Evolutionary conservation across 2,888 invertebrate genomes (phyloP), one percentile per base, ranked within the genome.

Genomic region (Cephus runcator): DNA sequence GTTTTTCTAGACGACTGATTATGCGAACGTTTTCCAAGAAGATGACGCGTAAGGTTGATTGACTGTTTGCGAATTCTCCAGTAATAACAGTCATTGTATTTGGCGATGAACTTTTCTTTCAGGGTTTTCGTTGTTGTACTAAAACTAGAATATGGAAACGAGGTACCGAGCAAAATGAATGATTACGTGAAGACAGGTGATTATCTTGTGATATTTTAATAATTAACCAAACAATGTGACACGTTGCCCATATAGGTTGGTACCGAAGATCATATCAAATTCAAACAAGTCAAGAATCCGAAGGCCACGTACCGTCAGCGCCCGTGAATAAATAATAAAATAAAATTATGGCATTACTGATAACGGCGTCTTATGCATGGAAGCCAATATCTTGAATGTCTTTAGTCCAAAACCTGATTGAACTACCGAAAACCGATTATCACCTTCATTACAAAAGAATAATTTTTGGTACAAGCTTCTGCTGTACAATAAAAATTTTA

Each of bases 321-420:
- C 76, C 73, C 79, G 80, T 75, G 76, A 15, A 80, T 78, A 76
- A 79, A 81, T 82, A 80, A 81, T 83, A 81, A 83, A 86, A 84
- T 77, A 83, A 83, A 83, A 82, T 85, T 75, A 74, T 78, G 86
- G 83, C 85, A 81, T 83, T 84, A 80, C 79, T 71, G 85, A 86
- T 86, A 86, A 86, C 31, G 71, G 1, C 71, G 71, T 9, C 12
- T 30, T 71, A 9, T 56, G 56, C 56, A 56, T 15, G 23, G 56
- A 56, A 56, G 23, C 23, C 56, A 56, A 56, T 56, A 23, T 56
- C 56, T 56, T 56, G 56, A 56, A 56, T 9, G 23, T 9, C 0
- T 56, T 23, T 56, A 9, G 56, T 23, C 56, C 1, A 56, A 56
- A 56, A 56, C 23, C 23, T 23, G 56, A 56, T 56, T 56, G 56